phyloP scores from a whole-genome alignment of 2,113 vertebrate species.

The Desmodus rotundus region DNA sequence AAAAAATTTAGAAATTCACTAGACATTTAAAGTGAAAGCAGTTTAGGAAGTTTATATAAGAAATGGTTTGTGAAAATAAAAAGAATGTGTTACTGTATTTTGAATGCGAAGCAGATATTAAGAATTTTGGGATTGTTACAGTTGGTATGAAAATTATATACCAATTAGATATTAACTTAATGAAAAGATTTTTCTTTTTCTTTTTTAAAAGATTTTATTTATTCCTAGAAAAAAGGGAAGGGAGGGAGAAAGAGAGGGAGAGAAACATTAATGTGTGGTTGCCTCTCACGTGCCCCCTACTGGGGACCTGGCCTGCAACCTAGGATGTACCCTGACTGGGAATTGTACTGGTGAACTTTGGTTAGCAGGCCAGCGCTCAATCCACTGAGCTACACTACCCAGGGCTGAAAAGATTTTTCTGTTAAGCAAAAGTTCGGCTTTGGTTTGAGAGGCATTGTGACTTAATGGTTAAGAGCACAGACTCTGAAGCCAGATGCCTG shows the following conservation, averaged over 20 bases:
- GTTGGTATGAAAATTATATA: slow-evolving; percentile 72
- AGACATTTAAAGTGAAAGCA: slow-evolving; percentile 55
- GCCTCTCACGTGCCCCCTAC: too few species aligned
- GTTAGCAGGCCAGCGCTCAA: too few species aligned
- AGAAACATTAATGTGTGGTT: too few species aligned
- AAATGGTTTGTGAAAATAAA: slow-evolving; percentile 69
- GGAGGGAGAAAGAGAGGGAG: too few species aligned
- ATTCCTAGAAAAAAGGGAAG: too few species aligned
- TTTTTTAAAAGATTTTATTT: too few species aligned
- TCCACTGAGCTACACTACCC: too few species aligned
- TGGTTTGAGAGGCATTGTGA: neutral
- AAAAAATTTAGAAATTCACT: neutral
- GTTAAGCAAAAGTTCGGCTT: neutral
- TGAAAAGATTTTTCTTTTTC: too few species aligned
- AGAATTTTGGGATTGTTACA: slow-evolving; percentile 60
- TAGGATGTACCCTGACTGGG: too few species aligned
- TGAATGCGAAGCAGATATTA: slow-evolving; percentile 79
- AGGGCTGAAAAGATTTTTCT: slow-evolving; percentile 12
- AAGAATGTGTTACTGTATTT: slow-evolving; percentile 73
- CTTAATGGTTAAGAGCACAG: neutral
- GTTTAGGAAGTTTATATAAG: slow-evolving; percentile 68
- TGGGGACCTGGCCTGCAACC: too few species aligned
- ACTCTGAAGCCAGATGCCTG: neutral
- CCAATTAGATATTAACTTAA: neutral
- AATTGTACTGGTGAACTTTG: too few species aligned